Evolutionary conservation across 2,888 invertebrate species (phyloP).

Genomic region (Chrysolina americana): DNA sequence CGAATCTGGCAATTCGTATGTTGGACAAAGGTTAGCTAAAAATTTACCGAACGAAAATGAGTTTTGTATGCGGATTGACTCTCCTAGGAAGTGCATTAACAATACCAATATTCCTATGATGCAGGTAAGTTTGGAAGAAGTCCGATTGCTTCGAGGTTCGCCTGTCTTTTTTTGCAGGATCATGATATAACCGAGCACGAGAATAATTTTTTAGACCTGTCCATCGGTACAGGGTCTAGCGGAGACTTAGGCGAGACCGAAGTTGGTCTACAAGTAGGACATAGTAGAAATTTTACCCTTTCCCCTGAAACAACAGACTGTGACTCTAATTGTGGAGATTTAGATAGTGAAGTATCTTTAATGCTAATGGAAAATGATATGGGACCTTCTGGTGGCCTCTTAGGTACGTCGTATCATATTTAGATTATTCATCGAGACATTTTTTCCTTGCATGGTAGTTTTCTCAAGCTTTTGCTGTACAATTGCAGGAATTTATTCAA

Average conservation of each 20-base stretch:
- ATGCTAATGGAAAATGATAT: slow-evolving; percentile 81
- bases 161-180: slow-evolving; percentile 64
- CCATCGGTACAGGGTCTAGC: slow-evolving; percentile 76
- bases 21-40: slow-evolving; percentile 81
- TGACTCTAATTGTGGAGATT: slow-evolving; percentile 89
- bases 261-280: slow-evolving; percentile 77
- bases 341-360: slow-evolving; percentile 88
- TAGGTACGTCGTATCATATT: slow-evolving; percentile 57
- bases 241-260: slow-evolving; percentile 78
- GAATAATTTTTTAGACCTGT: slow-evolving; percentile 75
- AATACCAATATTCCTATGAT: slow-evolving; percentile 73
- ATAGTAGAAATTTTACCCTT: slow-evolving; percentile 88
- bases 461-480: slow-evolving; percentile 3
- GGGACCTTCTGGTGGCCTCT: slow-evolving; percentile 66
- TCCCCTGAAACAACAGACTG: slow-evolving; percentile 95
- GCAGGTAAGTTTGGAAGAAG: slow-evolving; percentile 67
- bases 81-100: slow-evolving; percentile 75
- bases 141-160: background rate
- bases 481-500: slow-evolving; percentile 10
- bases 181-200: slow-evolving; percentile 72
- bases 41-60: slow-evolving; percentile 69
- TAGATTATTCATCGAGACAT: background rate
- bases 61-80: slow-evolving; percentile 70
- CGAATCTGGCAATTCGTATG: slow-evolving; percentile 81
- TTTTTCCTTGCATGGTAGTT: slow-evolving; percentile 23